Base-by-base conservation (phyloP, 2,888 invertebrate species). In the Eupelmus urozonus region DNA sequence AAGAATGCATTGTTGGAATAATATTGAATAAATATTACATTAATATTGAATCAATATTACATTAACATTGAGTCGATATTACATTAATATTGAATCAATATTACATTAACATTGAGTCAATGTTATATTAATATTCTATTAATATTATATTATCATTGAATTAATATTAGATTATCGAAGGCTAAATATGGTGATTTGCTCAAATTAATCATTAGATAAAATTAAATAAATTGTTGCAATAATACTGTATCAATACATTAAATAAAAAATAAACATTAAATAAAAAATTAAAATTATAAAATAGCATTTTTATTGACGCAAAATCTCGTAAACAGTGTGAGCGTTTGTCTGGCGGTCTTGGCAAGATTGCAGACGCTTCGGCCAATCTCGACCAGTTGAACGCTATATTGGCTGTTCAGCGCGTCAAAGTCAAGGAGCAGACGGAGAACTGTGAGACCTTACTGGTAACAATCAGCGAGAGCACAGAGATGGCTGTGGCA, bases 281-380 rank as follows among this genome's bases (percentile, higher is more conserved):
- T n/a, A n/a, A n/a, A n/a, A n/a, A n/a, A n/a, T n/a, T n/a, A n/a
- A n/a, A n/a, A n/a, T n/a, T n/a, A n/a, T n/a, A n/a, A n/a, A n/a
- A n/a, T n/a, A n/a, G n/a, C n/a, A n/a, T n/a, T n/a, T n/a, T n/a
- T n/a, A n/a, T n/a, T n/a, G n/a, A n/a, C n/a, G n/a, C n/a, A n/a
- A n/a, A n/a, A n/a, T n/a, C n/a, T n/a, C n/a, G n/a, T n/a, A n/a
- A n/a, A n/a, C n/a, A n/a, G n/a, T n/a, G 88, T 53, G 72, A 84
- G 51, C 86, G 88, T 29, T 78, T 89, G 11, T 83, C 85, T 1
- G 88, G 84, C 81, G 89, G 87, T 42, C 88, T 96, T 81, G 91
- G 92, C n/a, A 96, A 96, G 91, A 96, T 98, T 71, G 95, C 94
- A 42, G 97, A 97, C 87, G 97, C 97, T 0, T 95, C 95, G 75